A percentile compares a stretch with the other conserved stretches of the same genome.
Conservation (phyloP, 2,113 vertebrate species). For the Chrysochloris asiatica region DNA sequence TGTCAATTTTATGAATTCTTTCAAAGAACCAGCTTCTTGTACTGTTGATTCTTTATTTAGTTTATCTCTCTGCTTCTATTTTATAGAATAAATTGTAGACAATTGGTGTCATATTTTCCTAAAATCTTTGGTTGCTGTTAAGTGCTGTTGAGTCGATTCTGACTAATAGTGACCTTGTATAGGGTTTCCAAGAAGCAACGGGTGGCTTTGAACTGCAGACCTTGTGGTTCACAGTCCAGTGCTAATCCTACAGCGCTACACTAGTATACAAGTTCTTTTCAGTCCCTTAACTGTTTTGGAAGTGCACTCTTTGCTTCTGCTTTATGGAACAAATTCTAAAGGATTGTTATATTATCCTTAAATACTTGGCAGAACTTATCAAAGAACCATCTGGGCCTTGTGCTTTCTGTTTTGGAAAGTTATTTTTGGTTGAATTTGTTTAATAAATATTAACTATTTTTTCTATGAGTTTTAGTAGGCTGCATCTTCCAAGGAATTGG, state of each 20-base stretch:
- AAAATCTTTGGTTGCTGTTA: no score
- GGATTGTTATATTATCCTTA: neutral
- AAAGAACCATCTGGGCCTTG: neutral
- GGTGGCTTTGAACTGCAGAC: no score
- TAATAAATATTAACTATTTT: neutral
- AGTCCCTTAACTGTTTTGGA: no score
- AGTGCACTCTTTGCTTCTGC: neutral
- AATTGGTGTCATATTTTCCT: neutral
- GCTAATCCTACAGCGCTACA: no score
- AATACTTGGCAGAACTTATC: neutral
- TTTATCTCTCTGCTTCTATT: neutral
- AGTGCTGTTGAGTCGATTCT: no score
- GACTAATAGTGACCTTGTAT: no score
- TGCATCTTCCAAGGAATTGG: neutral
- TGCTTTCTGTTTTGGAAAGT: neutral
- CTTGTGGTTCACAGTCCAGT: no score
- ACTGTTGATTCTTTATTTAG: no score
- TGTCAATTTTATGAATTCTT: no score
- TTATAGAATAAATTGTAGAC: neutral
- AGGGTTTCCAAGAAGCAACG: no score
- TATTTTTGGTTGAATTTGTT: neutral
- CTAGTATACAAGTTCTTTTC: no score
- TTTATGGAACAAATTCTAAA: neutral
- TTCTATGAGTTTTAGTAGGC: neutral
- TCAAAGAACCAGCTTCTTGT: no score